phyloP scores from a whole-genome alignment of 2,888 invertebrate species.

The Phengaris alcon region DNA sequence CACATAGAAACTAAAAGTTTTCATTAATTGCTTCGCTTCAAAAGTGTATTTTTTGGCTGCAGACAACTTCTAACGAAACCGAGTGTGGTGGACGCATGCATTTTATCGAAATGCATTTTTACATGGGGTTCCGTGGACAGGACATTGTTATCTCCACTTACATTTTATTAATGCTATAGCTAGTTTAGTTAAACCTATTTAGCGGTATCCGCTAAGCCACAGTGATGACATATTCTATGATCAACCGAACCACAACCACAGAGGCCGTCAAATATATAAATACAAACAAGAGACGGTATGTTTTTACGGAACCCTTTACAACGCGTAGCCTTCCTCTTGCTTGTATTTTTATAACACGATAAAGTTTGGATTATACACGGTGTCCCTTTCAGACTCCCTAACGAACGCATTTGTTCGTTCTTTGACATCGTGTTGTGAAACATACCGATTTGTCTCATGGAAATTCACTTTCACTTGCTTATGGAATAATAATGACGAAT shows the following conservation, averaged over 20 bases:
- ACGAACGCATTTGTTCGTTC: slow-evolving; percentile 9
- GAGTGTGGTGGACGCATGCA: background rate
- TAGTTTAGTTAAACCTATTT: too few relatives aligned
- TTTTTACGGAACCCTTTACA: background rate
- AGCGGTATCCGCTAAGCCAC: too few relatives aligned
- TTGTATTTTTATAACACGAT: slow-evolving; percentile 12
- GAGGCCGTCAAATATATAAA: too few relatives aligned
- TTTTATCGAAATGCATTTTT: slow-evolving; percentile 1
- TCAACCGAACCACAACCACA: too few relatives aligned
- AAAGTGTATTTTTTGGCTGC: slow-evolving; percentile 19
- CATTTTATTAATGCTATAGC: too few relatives aligned
- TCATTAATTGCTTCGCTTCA: slow-evolving; percentile 23
- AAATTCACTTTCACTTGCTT: background rate
- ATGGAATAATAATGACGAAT: too few relatives aligned
- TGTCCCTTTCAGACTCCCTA: slow-evolving; percentile 13
- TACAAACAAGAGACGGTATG: too few relatives aligned
- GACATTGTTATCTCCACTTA: too few relatives aligned
- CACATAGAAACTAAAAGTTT: slow-evolving; percentile 12
- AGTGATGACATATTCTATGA: too few relatives aligned
- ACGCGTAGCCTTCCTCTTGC: background rate
- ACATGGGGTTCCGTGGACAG: background rate
- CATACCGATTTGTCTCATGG: background rate
- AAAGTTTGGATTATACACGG: background rate
- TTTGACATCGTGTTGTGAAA: slow-evolving; percentile 14
- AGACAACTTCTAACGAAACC: slow-evolving; percentile 19